Conservation (phyloP, 2,888 invertebrate genomes). For the Rhorus exstirpatorius region DNA sequence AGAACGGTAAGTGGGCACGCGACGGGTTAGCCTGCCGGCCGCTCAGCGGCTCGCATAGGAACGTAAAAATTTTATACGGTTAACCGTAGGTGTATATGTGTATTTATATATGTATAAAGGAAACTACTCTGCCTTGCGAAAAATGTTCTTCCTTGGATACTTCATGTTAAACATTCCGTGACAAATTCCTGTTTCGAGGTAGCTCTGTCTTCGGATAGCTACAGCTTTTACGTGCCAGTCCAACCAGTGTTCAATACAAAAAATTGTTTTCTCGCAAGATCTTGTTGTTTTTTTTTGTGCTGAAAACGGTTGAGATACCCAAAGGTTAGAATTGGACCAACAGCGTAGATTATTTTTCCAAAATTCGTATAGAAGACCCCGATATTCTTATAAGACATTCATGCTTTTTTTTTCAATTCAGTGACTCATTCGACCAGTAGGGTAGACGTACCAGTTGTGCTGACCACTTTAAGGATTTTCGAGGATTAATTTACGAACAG, state of each 20-base stretch:
- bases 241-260: neutral
- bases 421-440: no score
- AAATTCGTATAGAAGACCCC: no score
- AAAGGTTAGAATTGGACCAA: no score
- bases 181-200: slow-evolving; percentile 20
- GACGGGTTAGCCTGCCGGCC: slow-evolving; percentile 61
- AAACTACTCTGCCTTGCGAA: neutral
- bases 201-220: neutral
- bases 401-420: no score
- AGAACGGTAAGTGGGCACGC: slow-evolving; percentile 68
- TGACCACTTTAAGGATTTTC: no score
- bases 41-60: slow-evolving; percentile 60
- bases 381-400: no score
- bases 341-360: no score
- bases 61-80: slow-evolving; percentile 23
- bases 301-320: no score
- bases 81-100: neutral
- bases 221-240: neutral
- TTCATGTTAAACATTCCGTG: neutral
- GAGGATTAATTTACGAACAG: no score
- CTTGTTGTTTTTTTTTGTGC: no score
- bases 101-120: neutral
- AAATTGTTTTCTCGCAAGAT: no score
- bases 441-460: no score
- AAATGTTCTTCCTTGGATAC: slow-evolving; percentile 2